These are phyloP conservation scores for Myotis pilosus DNA, from an alignment of 2,797 vertebrate species.

Conservation along the genomic window DNA sequence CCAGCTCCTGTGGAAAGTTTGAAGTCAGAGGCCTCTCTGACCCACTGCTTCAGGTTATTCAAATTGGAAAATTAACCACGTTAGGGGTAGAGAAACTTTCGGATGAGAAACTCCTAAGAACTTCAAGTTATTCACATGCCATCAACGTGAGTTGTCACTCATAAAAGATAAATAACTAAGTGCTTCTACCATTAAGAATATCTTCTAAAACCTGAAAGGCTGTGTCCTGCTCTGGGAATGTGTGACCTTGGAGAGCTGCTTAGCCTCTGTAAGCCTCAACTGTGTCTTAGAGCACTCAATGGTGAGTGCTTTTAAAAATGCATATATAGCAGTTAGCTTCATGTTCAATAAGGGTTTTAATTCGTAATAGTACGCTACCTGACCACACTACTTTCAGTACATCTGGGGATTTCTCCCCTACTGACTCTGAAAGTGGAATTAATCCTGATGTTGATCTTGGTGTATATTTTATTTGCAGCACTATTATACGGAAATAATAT, in stretches of 20 bases:
- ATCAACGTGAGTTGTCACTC: neutral
- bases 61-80: neutral
- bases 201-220: neutral
- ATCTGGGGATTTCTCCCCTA: neutral
- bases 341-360: neutral
- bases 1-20: neutral
- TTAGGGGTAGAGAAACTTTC: neutral
- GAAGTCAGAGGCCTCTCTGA: neutral
- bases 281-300: neutral
- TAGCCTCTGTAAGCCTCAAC: neutral
- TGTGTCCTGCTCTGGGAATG: neutral
- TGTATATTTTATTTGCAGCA: neutral
- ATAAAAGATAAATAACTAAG: neutral
- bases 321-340: neutral
- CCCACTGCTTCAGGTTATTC: neutral
- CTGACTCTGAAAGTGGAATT: neutral
- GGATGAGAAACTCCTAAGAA: neutral
- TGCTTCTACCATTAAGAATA: neutral
- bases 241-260: neutral
- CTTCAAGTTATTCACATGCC: neutral
- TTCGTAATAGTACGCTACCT: neutral
- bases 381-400: neutral
- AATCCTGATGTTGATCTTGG: neutral
- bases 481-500: neutral
- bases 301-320: neutral